Evolutionary conservation across 2,797 vertebrate species (phyloP).

Genomic region (Takifugu rubripes): DNA sequence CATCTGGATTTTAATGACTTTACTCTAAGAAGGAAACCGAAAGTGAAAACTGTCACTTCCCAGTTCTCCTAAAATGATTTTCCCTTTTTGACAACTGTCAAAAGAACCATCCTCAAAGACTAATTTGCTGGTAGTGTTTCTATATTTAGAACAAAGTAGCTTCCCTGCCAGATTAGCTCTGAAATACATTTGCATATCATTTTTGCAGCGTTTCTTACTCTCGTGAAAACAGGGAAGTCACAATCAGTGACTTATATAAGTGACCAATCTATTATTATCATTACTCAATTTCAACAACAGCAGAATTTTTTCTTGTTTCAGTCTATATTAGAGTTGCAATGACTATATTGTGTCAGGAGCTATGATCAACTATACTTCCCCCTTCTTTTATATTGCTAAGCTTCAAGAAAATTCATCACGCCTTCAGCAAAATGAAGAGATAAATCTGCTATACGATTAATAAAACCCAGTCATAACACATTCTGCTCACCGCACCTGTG

Average conservation of each 20-base stretch:
- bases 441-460: neutral
- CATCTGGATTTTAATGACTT: neutral
- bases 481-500: constrained; percentile 61
- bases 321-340: no score
- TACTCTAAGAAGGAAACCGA: neutral
- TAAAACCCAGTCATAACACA: constrained; percentile 39
- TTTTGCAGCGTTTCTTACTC: constrained; percentile 9
- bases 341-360: no score
- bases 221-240: no score
- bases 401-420: neutral
- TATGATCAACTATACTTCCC: neutral
- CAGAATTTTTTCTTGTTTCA: no score
- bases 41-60: neutral
- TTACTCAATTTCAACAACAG: no score
- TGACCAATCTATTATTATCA: no score
- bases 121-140: constrained; percentile 3
- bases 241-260: no score
- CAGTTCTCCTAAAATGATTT: neutral
- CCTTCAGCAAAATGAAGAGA: neutral
- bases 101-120: neutral
- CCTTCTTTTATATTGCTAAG: constrained; percentile 2
- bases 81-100: constrained; percentile 5
- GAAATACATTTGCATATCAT: constrained; percentile 8
- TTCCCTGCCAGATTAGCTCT: constrained; percentile 11
- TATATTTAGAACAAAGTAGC: constrained; percentile 17